Evolutionary conservation across 2,113 vertebrate genomes (phyloP).

Genomic region (Macquaria australasica): DNA sequence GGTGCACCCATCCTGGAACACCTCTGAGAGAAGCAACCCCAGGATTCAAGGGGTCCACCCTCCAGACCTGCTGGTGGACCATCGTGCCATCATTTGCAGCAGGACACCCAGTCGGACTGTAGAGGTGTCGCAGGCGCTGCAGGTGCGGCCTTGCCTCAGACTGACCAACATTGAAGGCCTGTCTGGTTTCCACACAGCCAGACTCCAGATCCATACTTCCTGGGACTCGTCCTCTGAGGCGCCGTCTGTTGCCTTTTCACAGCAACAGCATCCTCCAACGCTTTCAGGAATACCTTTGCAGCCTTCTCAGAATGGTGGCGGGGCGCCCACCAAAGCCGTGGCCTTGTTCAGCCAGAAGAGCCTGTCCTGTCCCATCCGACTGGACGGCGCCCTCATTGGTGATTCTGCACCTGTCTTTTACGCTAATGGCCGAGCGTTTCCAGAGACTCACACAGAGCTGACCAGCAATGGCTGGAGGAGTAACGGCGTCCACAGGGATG

Average conservation of each 20-base stretch:
- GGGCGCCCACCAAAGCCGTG: conserved; percentile 73
- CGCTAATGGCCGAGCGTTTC: conserved; percentile 64
- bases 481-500: conserved; percentile 58
- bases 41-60: conserved; percentile 77
- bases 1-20: conserved; percentile 79
- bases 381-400: conserved; percentile 78
- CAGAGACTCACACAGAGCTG: conserved; percentile 75
- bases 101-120: conserved; percentile 34
- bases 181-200: conserved; percentile 77
- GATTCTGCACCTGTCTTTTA: conserved; percentile 78
- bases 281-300: conserved; percentile 81
- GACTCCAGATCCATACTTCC: conserved; percentile 77
- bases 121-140: conserved; percentile 31
- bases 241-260: conserved; percentile 28
- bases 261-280: conserved; percentile 54
- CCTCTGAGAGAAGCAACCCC: conserved; percentile 57
- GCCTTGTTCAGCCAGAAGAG: conserved; percentile 81
- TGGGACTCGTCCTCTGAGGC: conserved; percentile 60
- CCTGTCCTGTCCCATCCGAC: conserved; percentile 73
- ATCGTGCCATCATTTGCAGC: conserved; percentile 41
- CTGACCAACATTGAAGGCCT: conserved; percentile 77
- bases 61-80: conserved; percentile 61
- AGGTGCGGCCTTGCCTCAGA: conserved; percentile 71
- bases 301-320: conserved; percentile 76
- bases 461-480: conserved; percentile 75